Evolutionary conservation across 2,888 invertebrate species (phyloP).

Genomic region (Ditylenchus weischeri): DNA sequence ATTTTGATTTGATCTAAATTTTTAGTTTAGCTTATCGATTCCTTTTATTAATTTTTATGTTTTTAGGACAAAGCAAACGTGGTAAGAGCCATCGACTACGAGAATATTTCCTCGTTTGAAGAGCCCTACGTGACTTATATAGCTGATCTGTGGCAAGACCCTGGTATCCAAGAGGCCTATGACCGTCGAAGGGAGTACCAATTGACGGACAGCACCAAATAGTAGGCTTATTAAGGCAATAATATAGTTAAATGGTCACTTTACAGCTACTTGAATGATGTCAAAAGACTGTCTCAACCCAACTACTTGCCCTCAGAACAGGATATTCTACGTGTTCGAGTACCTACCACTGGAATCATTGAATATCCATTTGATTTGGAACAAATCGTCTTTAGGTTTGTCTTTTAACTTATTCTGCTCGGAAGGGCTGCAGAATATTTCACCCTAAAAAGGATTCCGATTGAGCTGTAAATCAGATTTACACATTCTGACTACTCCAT

Average conservation of each 20-base stretch:
- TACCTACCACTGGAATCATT: conserved; percentile 99
- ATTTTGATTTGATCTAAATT: no score
- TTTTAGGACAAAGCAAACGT: conserved; percentile 71
- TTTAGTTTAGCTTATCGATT: no score
- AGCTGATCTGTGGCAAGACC: conserved; percentile 87
- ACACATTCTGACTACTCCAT: no score
- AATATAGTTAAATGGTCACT: neutral
- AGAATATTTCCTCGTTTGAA: conserved; percentile 97
- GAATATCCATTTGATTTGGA: conserved; percentile 99
- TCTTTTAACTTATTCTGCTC: neutral
- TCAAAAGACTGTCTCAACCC: conserved; percentile 90
- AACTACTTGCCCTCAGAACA: conserved; percentile 98
- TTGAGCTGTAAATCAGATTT: no score
- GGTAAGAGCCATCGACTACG: conserved; percentile 93
- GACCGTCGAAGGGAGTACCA: conserved; percentile 99
- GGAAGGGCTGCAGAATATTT: no score
- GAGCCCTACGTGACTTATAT: conserved; percentile 94
- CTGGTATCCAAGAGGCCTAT: conserved; percentile 97
- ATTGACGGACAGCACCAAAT: conserved; percentile 99
- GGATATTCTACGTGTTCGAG: conserved; percentile 98
- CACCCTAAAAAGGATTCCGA: no score
- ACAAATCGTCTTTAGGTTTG: conserved; percentile 98
- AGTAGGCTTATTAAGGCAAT: conserved; percentile 67
- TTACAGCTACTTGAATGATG: conserved; percentile 93
- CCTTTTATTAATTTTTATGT: no score